These are phyloP conservation scores for cattle (Bos taurus) DNA, from an alignment of 2,113 vertebrate species.

Conservation along the genomic window DNA sequence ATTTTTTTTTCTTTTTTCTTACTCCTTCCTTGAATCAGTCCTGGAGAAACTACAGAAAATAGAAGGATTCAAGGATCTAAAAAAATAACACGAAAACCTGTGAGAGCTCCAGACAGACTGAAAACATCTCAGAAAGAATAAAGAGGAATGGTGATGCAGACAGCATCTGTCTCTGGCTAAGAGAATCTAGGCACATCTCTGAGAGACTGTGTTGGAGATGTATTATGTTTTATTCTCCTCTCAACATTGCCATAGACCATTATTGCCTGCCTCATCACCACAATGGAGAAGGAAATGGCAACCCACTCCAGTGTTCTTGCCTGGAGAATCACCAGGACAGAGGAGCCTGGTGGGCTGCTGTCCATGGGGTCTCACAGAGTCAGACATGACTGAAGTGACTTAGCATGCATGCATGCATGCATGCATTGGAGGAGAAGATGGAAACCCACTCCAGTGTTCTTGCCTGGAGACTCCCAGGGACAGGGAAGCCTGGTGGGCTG, in stretches of 20 bases:
- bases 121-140: neutral
- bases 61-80: neutral
- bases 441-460: no score
- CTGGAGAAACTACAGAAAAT: neutral
- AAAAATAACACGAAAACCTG: neutral
- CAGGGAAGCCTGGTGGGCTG: no score
- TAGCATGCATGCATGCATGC: no score
- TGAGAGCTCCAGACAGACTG: neutral
- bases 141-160: neutral
- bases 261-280: neutral
- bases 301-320: neutral
- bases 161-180: neutral
- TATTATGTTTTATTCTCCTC: neutral
- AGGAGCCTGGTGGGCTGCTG: no score
- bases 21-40: neutral
- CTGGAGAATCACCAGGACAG: neutral
- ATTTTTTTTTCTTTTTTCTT: neutral
- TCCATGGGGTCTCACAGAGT: accelerated
- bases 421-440: no score
- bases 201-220: neutral
- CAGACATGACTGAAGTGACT: no score
- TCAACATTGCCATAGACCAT: neutral
- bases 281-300: neutral
- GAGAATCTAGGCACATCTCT: no score
- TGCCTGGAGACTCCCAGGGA: no score